Base-by-base conservation (phyloP, 2,888 invertebrate species). In the Rhingia rostrata region DNA sequence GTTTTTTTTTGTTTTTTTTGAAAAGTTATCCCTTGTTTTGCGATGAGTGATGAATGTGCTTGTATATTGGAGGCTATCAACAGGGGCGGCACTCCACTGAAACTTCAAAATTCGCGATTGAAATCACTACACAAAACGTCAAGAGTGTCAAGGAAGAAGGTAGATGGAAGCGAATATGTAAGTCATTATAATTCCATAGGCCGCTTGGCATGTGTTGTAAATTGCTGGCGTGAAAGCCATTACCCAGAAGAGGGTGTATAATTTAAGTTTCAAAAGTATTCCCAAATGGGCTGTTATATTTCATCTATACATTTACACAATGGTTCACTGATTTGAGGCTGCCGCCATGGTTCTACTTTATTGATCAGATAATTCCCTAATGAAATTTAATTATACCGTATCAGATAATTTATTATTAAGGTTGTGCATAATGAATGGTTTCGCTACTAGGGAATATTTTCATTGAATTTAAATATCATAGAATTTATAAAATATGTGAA, bases 341-440 rank as follows among this genome's bases (percentile, higher is more conserved):
- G 51, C 61, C 53, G 61, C 43, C 33, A 63, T 60, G 82, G 82
- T 47, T 54, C 39, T 47, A 47, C 51, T 72, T 66, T 66, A 83
- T 77, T 83, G 72, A 83, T 83, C 67, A 54, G 67, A 61, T 67
- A 73, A 73, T 63, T 72, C 78, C 72, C 66, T 56, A 73, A 61
- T 67, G 78, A 73, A 83, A 83, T 78, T 83, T 78, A 78, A 83
- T 78, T 72, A 49, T 9, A 82, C 77, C 61, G 56, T 72, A 53
- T 75, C 37, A 61, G 56, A 61, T 83, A 73, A 83, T 83, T 67
- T 78, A 78, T 78, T 39, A 54, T 72, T 39, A 43, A 22, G 51
- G 30, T 43, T 81, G 22, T 22, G 22, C 2, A 22, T 10, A 72
- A 72, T 66, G 61, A 77, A 77, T 66, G 30, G 56, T 51, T 43